Conservation (phyloP, 2,797 vertebrate genomes). For the Nyctibius grandis region DNA sequence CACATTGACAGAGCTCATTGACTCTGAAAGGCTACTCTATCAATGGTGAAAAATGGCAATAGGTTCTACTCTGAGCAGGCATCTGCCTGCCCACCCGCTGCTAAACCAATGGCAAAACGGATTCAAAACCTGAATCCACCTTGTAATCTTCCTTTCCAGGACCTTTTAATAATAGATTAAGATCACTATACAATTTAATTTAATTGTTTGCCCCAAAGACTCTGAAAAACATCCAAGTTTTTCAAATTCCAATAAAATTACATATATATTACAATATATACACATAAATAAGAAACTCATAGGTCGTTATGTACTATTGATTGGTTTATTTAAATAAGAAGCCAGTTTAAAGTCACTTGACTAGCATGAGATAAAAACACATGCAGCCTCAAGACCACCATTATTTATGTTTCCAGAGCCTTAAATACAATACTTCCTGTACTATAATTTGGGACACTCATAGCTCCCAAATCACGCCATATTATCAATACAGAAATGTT, state of each 20-base stretch:
- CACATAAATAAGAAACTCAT: slow-evolving; percentile 52
- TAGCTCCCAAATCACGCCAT: background rate
- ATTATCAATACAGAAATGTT: background rate
- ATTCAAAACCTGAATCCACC: slow-evolving; percentile 81
- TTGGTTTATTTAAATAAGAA: background rate
- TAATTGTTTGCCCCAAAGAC: slow-evolving; percentile 65
- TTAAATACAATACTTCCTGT: background rate
- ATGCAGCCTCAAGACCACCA: rapidly evolving
- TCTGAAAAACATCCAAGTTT: slow-evolving; percentile 54
- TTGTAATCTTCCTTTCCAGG: slow-evolving; percentile 79
- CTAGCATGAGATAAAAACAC: background rate
- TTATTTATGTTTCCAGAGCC: background rate
- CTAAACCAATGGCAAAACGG: slow-evolving; percentile 82
- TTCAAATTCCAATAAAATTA: slow-evolving; percentile 60
- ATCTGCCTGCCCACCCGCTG: slow-evolving; percentile 94
- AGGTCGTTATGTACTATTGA: slow-evolving; percentile 9
- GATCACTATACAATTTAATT: slow-evolving; percentile 78
- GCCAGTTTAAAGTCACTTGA: background rate
- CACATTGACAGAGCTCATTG: slow-evolving; percentile 98
- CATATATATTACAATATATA: slow-evolving; percentile 26
- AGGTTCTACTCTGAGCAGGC: slow-evolving; percentile 88
- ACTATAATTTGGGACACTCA: background rate
- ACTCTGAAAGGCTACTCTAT: slow-evolving; percentile 98
- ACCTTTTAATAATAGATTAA: slow-evolving; percentile 80
- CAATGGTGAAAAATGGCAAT: slow-evolving; percentile 90